phyloP scores from a whole-genome alignment of 35 echinoderm and acorn worm species.

The Ptychodera flava region DNA sequence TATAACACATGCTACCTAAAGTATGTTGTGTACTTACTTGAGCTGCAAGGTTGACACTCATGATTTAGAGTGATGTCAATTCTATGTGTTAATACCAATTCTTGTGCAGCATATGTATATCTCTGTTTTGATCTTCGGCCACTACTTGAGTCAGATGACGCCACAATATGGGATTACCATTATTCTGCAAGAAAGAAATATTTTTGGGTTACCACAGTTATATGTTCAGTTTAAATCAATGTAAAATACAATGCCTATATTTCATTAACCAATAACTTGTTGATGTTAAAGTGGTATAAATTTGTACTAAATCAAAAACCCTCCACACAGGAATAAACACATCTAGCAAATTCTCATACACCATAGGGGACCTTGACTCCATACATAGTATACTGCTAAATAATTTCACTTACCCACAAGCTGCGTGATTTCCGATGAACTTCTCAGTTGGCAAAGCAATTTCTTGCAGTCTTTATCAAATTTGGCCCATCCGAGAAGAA shows the following conservation, averaged over 20 bases:
- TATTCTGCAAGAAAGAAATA: neutral
- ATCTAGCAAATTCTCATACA: no score
- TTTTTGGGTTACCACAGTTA: neutral
- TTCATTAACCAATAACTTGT: no score
- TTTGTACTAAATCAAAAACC: no score
- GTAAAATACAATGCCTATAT: no score
- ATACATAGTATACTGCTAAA: no score
- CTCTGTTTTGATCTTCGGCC: neutral
- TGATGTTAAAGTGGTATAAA: no score
- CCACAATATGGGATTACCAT: neutral
- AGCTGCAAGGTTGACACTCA: constrained; percentile 22
- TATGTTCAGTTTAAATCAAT: no score
- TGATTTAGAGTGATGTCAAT: constrained; percentile 27
- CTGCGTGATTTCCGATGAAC: neutral
- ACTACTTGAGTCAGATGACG: neutral
- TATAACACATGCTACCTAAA: no score
- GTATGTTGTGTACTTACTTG: constrained; percentile 17
- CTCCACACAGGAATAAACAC: no score
- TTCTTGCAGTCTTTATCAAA: neutral
- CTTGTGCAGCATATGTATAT: neutral
- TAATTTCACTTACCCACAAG: neutral
- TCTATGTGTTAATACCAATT: constrained; percentile 22
- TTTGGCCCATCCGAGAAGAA: neutral
- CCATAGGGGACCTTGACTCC: no score
- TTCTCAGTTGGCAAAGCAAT: neutral